Conservation (phyloP, 2,113 vertebrate genomes). For the Nestor notabilis region DNA sequence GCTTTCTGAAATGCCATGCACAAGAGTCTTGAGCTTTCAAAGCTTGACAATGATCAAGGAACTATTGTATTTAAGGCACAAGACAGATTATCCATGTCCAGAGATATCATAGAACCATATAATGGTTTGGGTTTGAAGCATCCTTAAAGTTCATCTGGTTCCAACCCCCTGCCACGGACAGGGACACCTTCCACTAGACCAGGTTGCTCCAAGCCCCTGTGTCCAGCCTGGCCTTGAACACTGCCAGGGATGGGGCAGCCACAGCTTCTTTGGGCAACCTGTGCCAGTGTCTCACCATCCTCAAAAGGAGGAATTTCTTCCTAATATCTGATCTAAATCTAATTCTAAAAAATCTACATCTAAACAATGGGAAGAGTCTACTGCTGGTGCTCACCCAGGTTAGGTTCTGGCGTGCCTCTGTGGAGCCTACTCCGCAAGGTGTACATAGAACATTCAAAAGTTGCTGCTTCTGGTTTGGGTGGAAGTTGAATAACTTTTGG, state of each 20-base stretch:
- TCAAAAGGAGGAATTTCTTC: neutral
- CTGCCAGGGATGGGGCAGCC: neutral
- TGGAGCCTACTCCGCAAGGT: neutral
- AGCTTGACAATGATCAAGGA: neutral
- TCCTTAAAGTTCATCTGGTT: neutral
- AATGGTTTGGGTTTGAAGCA: neutral
- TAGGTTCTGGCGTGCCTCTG: neutral
- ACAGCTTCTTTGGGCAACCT: neutral
- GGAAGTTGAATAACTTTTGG: neutral
- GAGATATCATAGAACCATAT: neutral
- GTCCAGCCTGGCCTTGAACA: neutral
- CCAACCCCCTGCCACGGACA: neutral
- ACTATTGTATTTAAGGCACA: neutral
- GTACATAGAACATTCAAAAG: neutral
- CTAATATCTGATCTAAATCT: neutral
- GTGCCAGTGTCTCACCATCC: neutral
- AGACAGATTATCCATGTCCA: accelerated
- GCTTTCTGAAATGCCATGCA: neutral
- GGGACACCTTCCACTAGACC: neutral
- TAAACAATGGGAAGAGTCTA: neutral
- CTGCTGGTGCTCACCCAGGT: neutral
- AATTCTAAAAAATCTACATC: neutral
- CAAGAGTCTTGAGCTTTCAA: neutral
- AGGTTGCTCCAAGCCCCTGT: neutral
- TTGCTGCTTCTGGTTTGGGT: neutral